Evolutionary conservation across 2,888 invertebrate genomes (phyloP), one percentile per base, ranked within the genome.

Genomic region (Pycnomerus fuliginosus): DNA sequence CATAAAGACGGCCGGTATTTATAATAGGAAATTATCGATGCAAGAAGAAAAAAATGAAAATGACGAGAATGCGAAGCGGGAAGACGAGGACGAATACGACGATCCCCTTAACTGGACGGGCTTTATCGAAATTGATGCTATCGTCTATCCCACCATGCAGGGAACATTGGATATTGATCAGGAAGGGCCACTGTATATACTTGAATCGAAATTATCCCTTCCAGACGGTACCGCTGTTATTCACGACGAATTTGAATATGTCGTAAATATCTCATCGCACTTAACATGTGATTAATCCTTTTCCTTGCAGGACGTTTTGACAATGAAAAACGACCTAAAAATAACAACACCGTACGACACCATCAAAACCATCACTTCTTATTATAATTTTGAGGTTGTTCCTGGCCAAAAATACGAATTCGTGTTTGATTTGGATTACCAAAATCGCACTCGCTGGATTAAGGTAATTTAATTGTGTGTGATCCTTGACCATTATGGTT

Each of bases 101-200:
- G 75, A 77, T 37, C 74, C 76, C 32, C 66, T 79, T 44, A 75
- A 73, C 55, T 79, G 78, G 77, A 69, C 70, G 52, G 80, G 80
- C 7, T 67, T 74, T 27, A 70, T 80, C 35, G 76, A 80, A 67
- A 45, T 83, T 38, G 80, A 82, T 59, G 71, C 77, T 2, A 58
- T 80, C 3, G 64, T 76, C 20, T 81, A 79, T 70, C 79, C 80
- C 1, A 79, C 80, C 3, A 74, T 83, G 36, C 72, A 73, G 35
- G 79, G 77, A 16, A 72, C 73, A 20, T 62, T 79, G 11, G 79
- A 78, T 63, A 71, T 80, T 48, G 78, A 78, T 53, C 76, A 79
- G 60, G 72, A 75, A 56, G 75, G 72, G 29, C 71, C 75, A 25
- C 47, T 64, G 27, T 79, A 74, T 58, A 67, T 74, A 28, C 52